phyloP scores from a whole-genome alignment of 2,797 vertebrate genomes.

The Synanceia verrucosa region DNA sequence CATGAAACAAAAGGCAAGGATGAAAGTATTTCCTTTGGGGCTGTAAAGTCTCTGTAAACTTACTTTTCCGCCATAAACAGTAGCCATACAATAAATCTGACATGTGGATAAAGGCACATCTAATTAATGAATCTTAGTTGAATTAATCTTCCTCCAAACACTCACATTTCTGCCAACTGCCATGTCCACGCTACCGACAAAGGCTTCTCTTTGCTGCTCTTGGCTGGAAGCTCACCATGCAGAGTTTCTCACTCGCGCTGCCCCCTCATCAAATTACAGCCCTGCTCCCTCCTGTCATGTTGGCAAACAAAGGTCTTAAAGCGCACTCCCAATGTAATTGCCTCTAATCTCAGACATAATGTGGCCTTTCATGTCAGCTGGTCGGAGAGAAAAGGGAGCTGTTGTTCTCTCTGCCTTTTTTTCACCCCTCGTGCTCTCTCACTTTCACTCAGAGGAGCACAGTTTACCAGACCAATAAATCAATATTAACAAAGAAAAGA shows the following conservation, averaged over 20 bases:
- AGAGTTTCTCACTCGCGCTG: conserved; percentile 72
- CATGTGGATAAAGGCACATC: background rate
- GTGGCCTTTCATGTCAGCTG: conserved; percentile 76
- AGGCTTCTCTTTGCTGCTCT: conserved; percentile 58
- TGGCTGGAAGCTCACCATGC: conserved; percentile 60
- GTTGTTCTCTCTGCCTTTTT: conserved; percentile 63
- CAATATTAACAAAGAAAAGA: background rate
- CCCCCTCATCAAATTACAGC: conserved; percentile 82
- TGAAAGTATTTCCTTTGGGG: conserved; percentile 58
- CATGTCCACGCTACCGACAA: conserved; percentile 43
- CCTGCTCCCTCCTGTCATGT: conserved; percentile 76
- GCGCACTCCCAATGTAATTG: conserved; percentile 78
- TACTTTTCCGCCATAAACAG: conserved; percentile 21
- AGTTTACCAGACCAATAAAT: too few relatives aligned
- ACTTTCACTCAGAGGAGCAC: conserved; percentile 62
- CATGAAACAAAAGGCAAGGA: conserved; percentile 57
- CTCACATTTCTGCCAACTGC: conserved; percentile 39
- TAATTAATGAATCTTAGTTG: conserved; percentile 30
- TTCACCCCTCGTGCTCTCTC: conserved; percentile 19
- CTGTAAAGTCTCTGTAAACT: conserved; percentile 29
- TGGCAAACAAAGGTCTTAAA: conserved; percentile 83
- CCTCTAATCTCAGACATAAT: conserved; percentile 83
- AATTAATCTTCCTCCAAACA: conserved; percentile 38
- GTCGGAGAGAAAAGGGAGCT: conserved; percentile 70
- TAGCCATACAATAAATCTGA: conserved; percentile 21